Percentiles rank a stretch among this genome's conserved stretches.
These are phyloP conservation scores for Zaprionus kolodkinae DNA, from an alignment of 1,140 invertebrate species.

Conservation along the genomic window DNA sequence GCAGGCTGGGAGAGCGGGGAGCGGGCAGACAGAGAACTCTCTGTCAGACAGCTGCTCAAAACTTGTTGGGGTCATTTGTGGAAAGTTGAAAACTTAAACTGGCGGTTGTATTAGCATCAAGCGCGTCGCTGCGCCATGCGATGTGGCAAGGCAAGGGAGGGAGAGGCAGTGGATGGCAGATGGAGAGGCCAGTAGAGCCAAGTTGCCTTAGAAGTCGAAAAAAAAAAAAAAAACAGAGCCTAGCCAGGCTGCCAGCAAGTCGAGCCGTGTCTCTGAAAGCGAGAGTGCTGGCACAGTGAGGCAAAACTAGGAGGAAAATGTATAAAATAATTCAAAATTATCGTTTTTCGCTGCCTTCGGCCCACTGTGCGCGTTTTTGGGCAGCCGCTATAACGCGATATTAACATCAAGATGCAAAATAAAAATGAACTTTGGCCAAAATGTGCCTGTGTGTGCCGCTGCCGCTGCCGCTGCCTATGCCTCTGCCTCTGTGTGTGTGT, in stretches of 20 bases:
- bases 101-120: constrained; percentile 49
- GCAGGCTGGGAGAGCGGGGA: not conserved
- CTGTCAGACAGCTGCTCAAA: constrained; percentile 80
- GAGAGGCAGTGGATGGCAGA: too few species aligned
- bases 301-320: not conserved
- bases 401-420: constrained; percentile 53
- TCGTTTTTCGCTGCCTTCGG: constrained; percentile 12
- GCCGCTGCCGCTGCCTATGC: too few species aligned
- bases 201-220: too few species aligned
- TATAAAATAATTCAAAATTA: too few species aligned
- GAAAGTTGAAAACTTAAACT: constrained; percentile 76
- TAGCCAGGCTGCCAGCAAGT: too few species aligned
- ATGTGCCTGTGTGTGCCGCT: constrained; percentile 27
- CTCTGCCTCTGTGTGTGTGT: constrained; percentile 26
- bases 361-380: constrained; percentile 25
- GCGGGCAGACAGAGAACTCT: too few species aligned
- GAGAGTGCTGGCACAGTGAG: constrained; percentile 25
- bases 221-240: too few species aligned
- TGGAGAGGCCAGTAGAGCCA: too few species aligned
- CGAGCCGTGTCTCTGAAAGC: not conserved
- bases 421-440: constrained; percentile 62
- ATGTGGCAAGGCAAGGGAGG: not conserved
- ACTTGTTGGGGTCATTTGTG: constrained; percentile 78
- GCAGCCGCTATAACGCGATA: constrained; percentile 50
- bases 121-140: constrained; percentile 18